Evolutionary conservation across 2,797 vertebrate genomes (phyloP).

Genomic region (Pantherophis alleghaniensis): DNA sequence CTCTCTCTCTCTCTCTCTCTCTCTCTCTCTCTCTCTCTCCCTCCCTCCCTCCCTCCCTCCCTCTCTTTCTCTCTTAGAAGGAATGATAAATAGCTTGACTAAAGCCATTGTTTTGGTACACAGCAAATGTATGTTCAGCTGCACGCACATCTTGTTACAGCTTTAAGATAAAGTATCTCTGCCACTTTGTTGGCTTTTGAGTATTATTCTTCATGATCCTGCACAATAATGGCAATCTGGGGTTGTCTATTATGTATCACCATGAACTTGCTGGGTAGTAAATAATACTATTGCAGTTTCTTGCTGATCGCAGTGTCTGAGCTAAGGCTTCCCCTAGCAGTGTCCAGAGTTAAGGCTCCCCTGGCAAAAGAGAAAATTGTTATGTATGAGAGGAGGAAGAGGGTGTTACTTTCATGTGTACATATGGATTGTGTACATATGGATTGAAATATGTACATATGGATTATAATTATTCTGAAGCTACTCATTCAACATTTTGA

Average conservation of each 20-base stretch:
- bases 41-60: neutral
- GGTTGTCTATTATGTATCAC: neutral
- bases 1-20: neutral
- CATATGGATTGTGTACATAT: neutral
- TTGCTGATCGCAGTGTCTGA: neutral
- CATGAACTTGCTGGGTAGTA: neutral
- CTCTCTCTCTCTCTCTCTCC: neutral
- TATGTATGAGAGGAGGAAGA: neutral
- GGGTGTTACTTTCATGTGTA: neutral
- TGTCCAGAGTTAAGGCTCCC: no score
- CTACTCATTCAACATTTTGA: neutral
- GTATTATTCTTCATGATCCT: neutral
- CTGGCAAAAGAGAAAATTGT: neutral
- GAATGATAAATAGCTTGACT: neutral
- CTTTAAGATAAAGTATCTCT: slow-evolving; percentile 10
- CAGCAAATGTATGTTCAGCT: slow-evolving; percentile 15
- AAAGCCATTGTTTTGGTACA: slow-evolving; percentile 9
- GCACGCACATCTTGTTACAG: neutral
- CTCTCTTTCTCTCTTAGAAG: neutral
- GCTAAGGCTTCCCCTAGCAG: neutral
- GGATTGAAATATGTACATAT: neutral
- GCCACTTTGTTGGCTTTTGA: neutral
- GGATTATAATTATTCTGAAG: neutral
- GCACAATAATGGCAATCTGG: neutral
- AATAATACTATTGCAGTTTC: neutral